These are phyloP conservation scores for Philotrypesis tridentata DNA, from an alignment of 1,140 invertebrate genomes.

Conservation along the genomic window DNA sequence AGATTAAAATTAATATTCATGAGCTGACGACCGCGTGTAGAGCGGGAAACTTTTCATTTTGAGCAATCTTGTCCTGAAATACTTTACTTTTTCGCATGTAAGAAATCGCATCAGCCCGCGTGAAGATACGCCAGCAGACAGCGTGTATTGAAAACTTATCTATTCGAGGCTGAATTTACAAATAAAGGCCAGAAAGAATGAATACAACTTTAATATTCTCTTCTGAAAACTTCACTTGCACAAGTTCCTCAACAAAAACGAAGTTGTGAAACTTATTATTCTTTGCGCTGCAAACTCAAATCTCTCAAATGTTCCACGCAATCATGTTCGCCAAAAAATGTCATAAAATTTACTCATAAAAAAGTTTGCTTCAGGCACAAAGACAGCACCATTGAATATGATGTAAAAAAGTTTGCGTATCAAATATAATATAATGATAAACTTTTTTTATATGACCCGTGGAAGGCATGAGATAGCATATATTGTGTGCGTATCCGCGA, in stretches of 20 bases:
- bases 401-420: not conserved
- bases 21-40: not conserved
- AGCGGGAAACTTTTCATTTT: not conserved
- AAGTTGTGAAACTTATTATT: not conserved
- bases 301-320: not conserved
- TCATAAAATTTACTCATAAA: not conserved
- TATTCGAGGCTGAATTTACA: not conserved
- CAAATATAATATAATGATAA: not conserved
- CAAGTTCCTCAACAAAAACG: not conserved
- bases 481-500: not conserved
- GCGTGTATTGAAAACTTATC: not conserved
- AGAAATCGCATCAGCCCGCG: not conserved
- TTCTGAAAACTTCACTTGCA: not conserved
- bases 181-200: not conserved
- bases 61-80: not conserved
- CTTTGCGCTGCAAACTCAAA: not conserved
- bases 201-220: not conserved
- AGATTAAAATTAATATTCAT: not conserved
- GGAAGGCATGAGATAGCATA: not conserved
- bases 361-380: not conserved
- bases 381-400: not conserved
- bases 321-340: slow-evolving; percentile 8
- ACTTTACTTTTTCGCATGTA: not conserved
- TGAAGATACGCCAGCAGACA: not conserved
- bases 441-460: not conserved